Evolutionary conservation across 2,888 invertebrate genomes (phyloP), one percentile per base, ranked within the genome.

Genomic region (Lacanobia oleracea): DNA sequence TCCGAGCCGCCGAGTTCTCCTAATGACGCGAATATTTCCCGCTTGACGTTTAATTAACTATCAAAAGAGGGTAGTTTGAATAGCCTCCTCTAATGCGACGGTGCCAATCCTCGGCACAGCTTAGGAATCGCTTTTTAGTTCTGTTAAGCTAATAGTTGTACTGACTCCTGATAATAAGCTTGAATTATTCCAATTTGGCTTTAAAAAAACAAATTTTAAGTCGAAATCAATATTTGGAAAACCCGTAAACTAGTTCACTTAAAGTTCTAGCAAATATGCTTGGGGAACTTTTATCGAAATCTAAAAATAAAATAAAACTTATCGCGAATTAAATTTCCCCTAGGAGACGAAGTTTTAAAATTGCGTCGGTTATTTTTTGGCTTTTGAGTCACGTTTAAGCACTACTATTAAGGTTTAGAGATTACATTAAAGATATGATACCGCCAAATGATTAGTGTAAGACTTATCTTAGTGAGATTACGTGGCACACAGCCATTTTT

Each of bases 41-140:
- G 89, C 89, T 90, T 93, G 93, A 93, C 94, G 93, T 93, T 94
- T 94, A 94, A 94, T 94, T 95, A 94, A 93, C 94, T 93, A 94
- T 93, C 93, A 93, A 93, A 94, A 90, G 90, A 87, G 88, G 86
- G 89, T 86, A 87, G 87, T 82, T 81, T 89, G 87, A 87, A 90
- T 86, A 86, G 91, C 88, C 87, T 88, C 72, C 79, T 82, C 88
- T 88, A 91, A 88, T 87, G 85, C 88, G 80, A 75, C 66, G 81
- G 77, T 82, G 85, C 88, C 87, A 86, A 89, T 89, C 82, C 82
- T 76, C 37, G 56, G 54, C 75, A 69, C 51, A 65, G 72, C 72
- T 83, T 77, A 83, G 76, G 21, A 72, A 81, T 65, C 73, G 78
- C 68, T 76, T 81, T 77, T 79, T 77, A 79, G 72, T 72, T 60